Conservation (phyloP, 1,140 invertebrate species). For the Chelonus insularis region DNA sequence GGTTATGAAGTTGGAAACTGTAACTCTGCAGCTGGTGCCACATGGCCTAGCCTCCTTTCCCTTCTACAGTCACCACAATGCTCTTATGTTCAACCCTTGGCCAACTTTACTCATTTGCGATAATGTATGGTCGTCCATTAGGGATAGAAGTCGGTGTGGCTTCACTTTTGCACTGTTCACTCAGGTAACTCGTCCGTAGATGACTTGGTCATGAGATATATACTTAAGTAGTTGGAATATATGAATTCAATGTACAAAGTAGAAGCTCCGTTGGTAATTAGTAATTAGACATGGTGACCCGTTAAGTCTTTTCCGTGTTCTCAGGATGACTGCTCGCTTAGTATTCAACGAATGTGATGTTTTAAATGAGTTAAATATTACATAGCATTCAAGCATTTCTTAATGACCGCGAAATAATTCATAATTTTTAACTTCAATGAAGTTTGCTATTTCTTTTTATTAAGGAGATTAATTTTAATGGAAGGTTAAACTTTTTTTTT, state of each 20-base stretch:
- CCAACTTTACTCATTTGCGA: constrained; percentile 37
- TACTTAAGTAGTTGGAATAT: background rate
- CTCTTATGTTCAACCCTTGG: constrained; percentile 15
- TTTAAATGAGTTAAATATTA: background rate
- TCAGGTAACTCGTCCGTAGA: constrained; percentile 9
- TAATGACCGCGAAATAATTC: too few species aligned
- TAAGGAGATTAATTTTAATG: too few species aligned
- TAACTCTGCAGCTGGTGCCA: constrained; percentile 31
- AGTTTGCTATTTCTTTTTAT: too few species aligned
- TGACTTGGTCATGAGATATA: background rate
- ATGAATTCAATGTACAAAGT: background rate
- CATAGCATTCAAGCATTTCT: too few species aligned
- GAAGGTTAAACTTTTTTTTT: too few species aligned
- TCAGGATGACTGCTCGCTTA: background rate
- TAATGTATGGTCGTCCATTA: constrained; percentile 37
- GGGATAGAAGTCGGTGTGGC: constrained; percentile 22
- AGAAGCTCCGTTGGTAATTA: constrained; percentile 11
- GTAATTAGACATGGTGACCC: constrained; percentile 8
- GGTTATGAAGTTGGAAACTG: constrained; percentile 32
- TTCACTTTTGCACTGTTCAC: constrained; percentile 8
- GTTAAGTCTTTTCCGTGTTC: background rate
- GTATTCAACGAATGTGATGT: constrained; percentile 5
- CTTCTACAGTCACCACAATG: constrained; percentile 13
- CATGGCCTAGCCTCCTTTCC: constrained; percentile 17
- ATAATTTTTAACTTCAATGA: too few species aligned